These are phyloP conservation scores for Lepidurus apus DNA, from an alignment of 1,140 invertebrate genomes.

Conservation along the genomic window DNA sequence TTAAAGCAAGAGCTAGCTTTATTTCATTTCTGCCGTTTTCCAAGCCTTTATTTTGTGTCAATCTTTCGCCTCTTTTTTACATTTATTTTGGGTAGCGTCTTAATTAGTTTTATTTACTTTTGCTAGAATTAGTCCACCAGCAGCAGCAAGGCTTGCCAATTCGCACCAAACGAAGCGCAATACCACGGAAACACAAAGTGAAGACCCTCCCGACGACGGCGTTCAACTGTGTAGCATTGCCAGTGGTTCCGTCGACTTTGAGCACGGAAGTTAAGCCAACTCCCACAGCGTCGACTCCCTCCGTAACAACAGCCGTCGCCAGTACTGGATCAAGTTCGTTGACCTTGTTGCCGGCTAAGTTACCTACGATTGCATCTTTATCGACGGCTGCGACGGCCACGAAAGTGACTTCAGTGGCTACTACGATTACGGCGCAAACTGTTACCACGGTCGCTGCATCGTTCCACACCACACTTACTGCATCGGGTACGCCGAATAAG, in stretches of 20 bases:
- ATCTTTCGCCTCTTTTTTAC: background rate
- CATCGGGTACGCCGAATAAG: background rate
- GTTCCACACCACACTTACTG: background rate
- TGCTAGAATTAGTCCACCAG: slow-evolving; percentile 51
- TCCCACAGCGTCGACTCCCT: slow-evolving; percentile 23
- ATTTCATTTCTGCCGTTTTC: background rate
- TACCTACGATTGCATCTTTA: slow-evolving; percentile 23
- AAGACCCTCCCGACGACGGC: slow-evolving; percentile 41
- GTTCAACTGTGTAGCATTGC: slow-evolving; percentile 43
- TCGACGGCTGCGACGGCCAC: background rate
- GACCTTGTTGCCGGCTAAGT: slow-evolving; percentile 25
- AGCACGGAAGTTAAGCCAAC: slow-evolving; percentile 39
- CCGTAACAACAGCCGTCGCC: slow-evolving; percentile 34
- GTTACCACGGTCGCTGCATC: slow-evolving; percentile 24
- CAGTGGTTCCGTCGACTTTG: slow-evolving; percentile 40
- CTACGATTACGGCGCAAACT: slow-evolving; percentile 1
- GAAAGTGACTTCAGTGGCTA: slow-evolving; percentile 16
- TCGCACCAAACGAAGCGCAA: slow-evolving; percentile 46
- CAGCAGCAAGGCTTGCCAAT: slow-evolving; percentile 57
- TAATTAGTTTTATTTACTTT: slow-evolving; percentile 33
- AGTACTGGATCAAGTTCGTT: slow-evolving; percentile 26
- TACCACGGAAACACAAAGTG: slow-evolving; percentile 33
- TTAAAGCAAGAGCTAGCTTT: background rate
- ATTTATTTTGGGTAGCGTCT: background rate
- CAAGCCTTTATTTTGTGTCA: background rate